Evolutionary conservation across 2,113 vertebrate species (phyloP).

Genomic region (Nycticebus coucang): DNA sequence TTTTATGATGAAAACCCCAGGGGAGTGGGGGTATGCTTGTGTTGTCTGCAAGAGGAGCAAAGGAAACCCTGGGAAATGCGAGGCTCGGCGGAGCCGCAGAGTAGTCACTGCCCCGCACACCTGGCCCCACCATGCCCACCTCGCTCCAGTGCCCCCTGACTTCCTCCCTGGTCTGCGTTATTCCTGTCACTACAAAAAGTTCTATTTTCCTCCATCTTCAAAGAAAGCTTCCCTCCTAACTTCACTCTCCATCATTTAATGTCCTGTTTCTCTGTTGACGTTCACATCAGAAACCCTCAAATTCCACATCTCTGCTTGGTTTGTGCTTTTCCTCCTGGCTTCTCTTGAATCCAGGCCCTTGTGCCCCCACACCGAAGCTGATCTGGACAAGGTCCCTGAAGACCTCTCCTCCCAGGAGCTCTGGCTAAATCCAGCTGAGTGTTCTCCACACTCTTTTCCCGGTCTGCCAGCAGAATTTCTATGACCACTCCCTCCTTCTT

Average conservation of each 20-base stretch:
- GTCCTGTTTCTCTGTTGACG: fast-evolving
- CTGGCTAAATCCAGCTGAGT: fast-evolving
- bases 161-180: neutral
- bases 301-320: fast-evolving
- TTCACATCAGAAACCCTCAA: neutral
- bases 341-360: fast-evolving
- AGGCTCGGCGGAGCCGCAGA: neutral
- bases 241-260: neutral
- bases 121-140: neutral
- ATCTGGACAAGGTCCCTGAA: no score
- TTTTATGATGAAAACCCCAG: neutral
- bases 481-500: neutral
- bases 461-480: no score
- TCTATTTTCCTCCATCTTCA: neutral
- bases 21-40: neutral
- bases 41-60: neutral
- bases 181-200: neutral
- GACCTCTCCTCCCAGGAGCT: no score
- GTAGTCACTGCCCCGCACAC: neutral
- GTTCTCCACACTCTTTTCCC: fast-evolving
- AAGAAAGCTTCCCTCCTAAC: neutral
- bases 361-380: fast-evolving
- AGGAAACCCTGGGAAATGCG: neutral
- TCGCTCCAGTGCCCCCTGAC: no score
- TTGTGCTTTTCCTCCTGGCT: neutral